Evolutionary conservation across 92 coral and sea anemone genomes (phyloP), one percentile per base, ranked within the genome.

Genomic region (Nematostella vectensis): DNA sequence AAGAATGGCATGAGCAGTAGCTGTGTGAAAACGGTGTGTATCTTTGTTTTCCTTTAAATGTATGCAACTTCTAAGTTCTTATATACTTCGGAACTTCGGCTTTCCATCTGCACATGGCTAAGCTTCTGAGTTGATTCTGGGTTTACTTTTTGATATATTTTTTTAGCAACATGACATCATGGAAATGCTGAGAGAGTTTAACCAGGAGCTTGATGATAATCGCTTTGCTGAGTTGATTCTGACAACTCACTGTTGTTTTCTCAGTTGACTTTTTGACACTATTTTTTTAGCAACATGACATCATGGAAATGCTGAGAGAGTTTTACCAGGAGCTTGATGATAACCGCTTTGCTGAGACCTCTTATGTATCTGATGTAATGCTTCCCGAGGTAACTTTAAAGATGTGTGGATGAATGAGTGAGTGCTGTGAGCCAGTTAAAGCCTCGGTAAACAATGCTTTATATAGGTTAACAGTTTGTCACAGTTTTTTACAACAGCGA

Each of bases 341-440:
- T 0, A 52, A 57, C 28, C 16, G 27, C 2, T 39, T 65, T 24
- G 25, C 82, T 2, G 55, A 50, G 25, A 37, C 61, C 11, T 24
- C 49, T 0, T 89, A 85, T 48, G 58, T 89, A 13, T 65, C 57
- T 0, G 97, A 80, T 26, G 97, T 89, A 11, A 85, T 95, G 97
- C 50, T 89, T 4, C 97, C 97, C 1, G 97, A 89, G 78, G 97
- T 89, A 31, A 26, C n/a, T n/a, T n/a, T n/a, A n/a, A n/a, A n/a
- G n/a, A n/a, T n/a, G n/a, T n/a, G n/a, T n/a, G n/a, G n/a, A n/a
- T n/a, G n/a, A n/a, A n/a, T n/a, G n/a, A n/a, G n/a, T n/a, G n/a
- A n/a, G n/a, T n/a, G n/a, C n/a, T n/a, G n/a, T n/a, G n/a, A n/a
- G n/a, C n/a, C n/a, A n/a, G n/a, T n/a, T n/a, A n/a, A n/a, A n/a